Conservation (phyloP, 1,140 invertebrate species). For the Drosophila ambigua region DNA sequence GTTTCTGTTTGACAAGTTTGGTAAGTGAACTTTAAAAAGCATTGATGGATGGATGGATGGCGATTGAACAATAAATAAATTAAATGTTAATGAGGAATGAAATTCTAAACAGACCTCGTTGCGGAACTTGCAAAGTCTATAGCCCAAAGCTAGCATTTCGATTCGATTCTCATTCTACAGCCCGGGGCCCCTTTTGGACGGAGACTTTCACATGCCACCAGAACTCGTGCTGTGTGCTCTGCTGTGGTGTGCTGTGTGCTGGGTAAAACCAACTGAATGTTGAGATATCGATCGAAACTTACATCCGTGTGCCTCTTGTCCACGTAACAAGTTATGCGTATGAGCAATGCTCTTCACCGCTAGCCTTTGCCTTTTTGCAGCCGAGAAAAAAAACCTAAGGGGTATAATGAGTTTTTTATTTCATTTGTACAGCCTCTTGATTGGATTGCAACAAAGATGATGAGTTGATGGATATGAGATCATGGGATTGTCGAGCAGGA, state of each 20-base stretch:
- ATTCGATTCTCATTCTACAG: slow-evolving; percentile 23
- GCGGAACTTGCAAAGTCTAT: slow-evolving; percentile 29
- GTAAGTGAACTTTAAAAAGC: slow-evolving; percentile 62
- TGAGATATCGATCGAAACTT: slow-evolving; percentile 16
- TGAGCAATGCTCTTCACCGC: slow-evolving; percentile 47
- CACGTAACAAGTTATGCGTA: slow-evolving; percentile 43
- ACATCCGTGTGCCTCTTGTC: slow-evolving; percentile 34
- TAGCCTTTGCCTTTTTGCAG: not conserved
- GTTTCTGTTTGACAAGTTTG: slow-evolving; percentile 70
- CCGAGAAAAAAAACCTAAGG: not conserved
- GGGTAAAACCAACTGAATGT: slow-evolving; percentile 49
- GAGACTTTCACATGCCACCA: slow-evolving; percentile 43
- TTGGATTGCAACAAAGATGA: too few species aligned
- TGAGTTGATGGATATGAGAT: not conserved
- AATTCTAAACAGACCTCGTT: slow-evolving; percentile 20
- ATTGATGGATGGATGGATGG: slow-evolving; percentile 24
- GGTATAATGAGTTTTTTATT: slow-evolving; percentile 6
- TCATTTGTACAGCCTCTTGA: too few species aligned
- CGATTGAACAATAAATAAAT: slow-evolving; percentile 15
- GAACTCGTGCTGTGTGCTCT: slow-evolving; percentile 12
- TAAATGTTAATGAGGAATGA: slow-evolving; percentile 14
- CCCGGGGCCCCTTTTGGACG: slow-evolving; percentile 1
- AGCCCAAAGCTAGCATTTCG: slow-evolving; percentile 10
- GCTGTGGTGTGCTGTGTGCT: not conserved
- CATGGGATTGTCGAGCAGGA: too few species aligned